Base-by-base conservation (phyloP, 2,797 vertebrate species). In the Triplophysa yarkandensis region DNA sequence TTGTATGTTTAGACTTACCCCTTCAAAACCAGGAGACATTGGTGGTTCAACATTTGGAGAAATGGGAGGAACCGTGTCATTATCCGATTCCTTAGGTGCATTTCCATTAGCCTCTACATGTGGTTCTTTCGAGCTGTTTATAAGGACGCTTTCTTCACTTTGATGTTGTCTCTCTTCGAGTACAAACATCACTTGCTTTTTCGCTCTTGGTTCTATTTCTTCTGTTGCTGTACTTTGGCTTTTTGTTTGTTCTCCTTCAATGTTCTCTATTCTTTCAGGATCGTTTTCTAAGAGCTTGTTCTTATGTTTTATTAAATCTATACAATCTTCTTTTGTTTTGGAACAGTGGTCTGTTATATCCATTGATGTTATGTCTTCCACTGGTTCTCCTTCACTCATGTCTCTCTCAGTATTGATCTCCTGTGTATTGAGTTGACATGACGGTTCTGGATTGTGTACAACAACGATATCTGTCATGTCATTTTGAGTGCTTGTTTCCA, bases 1-100 rank as follows among this genome's bases (percentile, higher is more conserved):
- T 28, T 1, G 1, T 54, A 39, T 71, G 28, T 46, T 27, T 7
- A 28, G 14, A 81, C 82, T 82, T 52, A 85, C 84, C 73, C 54
- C 75, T 4, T 77, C 80, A 50, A 71, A 36, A 16, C 63, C 68
- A 8, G 73, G 43, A 16, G 61, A 71, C 43, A 72, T 34, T 1
- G 68, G 74, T 21, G n/a, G 39, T 6, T 79, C 68, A 4, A 30
- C 43, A 27, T 36, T 68, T 28, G 43, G 27, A 28, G 58, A 69
- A 52, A 71, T 43, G 61, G 72, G 62, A 11, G n/a, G 41, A 34
- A 3, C 46, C 0, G n/a, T 14, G 6, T 74, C 28, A 19, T 60
- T 52, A 21, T 50, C 27, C 11, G 28, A 8, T 46, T 73, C 72
- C 54, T 67, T 54, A 28, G 68, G 36, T 36, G 60, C 10, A 8